Percentiles rank a stretch among this genome's conserved stretches.
These are phyloP conservation scores for Amiota communis DNA, from an alignment of 2,888 invertebrate genomes.

Conservation along the genomic window DNA sequence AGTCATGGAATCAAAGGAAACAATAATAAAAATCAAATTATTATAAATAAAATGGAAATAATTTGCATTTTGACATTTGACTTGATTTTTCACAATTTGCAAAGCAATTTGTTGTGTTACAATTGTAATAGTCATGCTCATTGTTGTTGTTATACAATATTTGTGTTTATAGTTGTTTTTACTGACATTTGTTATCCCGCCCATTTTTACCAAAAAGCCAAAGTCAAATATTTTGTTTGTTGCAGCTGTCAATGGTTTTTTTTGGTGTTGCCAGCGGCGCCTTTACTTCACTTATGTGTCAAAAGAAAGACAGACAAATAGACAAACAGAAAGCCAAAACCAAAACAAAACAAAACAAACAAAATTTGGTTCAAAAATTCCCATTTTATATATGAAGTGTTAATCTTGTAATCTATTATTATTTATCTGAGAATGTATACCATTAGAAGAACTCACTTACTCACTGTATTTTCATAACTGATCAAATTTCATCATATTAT, in stretches of 20 bases:
- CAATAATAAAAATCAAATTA: slow-evolving; percentile 27
- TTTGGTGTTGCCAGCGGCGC: slow-evolving; percentile 30
- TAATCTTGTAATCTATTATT: too few species aligned
- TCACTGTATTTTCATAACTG: too few species aligned
- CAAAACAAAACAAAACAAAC: too few species aligned
- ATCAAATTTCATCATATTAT: too few species aligned
- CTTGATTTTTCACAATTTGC: slow-evolving; percentile 52
- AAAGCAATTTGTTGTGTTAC: slow-evolving; percentile 51
- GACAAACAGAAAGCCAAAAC: too few species aligned
- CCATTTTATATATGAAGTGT: too few species aligned
- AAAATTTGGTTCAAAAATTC: too few species aligned
- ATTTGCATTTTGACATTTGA: slow-evolving; percentile 57
- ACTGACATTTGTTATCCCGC: slow-evolving; percentile 58
- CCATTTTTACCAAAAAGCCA: background rate
- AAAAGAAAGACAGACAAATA: slow-evolving; percentile 50
- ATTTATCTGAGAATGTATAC: too few species aligned
- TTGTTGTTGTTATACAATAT: slow-evolving; percentile 31
- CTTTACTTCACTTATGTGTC: slow-evolving; percentile 45
- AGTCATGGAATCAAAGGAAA: slow-evolving; percentile 27
- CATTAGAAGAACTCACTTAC: too few species aligned
- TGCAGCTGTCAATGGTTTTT: slow-evolving; percentile 60
- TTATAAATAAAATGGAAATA: slow-evolving; percentile 27
- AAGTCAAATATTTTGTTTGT: slow-evolving; percentile 41
- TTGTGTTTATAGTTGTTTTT: slow-evolving; percentile 18
- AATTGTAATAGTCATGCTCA: slow-evolving; percentile 36